Evolutionary conservation across 2,888 invertebrate species (phyloP).

Genomic region (Ormyrus rosae): DNA sequence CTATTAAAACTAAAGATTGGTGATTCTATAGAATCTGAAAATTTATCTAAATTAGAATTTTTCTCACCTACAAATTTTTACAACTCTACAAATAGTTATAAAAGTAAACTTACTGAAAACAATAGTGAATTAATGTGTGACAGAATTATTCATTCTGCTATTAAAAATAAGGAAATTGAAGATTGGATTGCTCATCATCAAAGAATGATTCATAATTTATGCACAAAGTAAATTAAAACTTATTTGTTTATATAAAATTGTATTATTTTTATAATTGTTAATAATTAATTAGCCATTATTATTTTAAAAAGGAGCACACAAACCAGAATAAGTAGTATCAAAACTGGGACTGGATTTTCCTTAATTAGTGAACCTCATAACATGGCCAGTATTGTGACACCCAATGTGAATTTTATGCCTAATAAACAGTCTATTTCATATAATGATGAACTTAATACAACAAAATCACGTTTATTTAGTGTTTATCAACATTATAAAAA

Average conservation of each 20-base stretch:
- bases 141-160: slow-evolving; percentile 64
- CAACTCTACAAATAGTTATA: background rate
- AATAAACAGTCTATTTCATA: slow-evolving; percentile 46
- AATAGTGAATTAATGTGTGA: slow-evolving; percentile 58
- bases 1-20: background rate
- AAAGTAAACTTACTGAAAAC: slow-evolving; percentile 27
- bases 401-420: slow-evolving; percentile 14
- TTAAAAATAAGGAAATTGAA: slow-evolving; percentile 60
- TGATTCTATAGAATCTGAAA: background rate
- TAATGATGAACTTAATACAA: slow-evolving; percentile 63
- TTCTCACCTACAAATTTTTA: background rate
- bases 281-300: background rate
- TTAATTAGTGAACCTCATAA: slow-evolving; percentile 58
- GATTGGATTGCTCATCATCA: slow-evolving; percentile 58
- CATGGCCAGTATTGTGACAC: slow-evolving; percentile 57
- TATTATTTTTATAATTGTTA: slow-evolving; percentile 5
- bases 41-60: background rate
- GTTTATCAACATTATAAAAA: slow-evolving; percentile 69
- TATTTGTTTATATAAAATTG: background rate
- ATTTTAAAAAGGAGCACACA: slow-evolving; percentile 63
- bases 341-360: slow-evolving; percentile 57
- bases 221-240: slow-evolving; percentile 56
- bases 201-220: slow-evolving; percentile 45
- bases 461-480: slow-evolving; percentile 65
- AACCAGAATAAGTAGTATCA: slow-evolving; percentile 62